Percentiles rank a stretch among this genome's conserved stretches.
phyloP scores from a whole-genome alignment of 2,113 vertebrate species.

The Hipposideros armiger region DNA sequence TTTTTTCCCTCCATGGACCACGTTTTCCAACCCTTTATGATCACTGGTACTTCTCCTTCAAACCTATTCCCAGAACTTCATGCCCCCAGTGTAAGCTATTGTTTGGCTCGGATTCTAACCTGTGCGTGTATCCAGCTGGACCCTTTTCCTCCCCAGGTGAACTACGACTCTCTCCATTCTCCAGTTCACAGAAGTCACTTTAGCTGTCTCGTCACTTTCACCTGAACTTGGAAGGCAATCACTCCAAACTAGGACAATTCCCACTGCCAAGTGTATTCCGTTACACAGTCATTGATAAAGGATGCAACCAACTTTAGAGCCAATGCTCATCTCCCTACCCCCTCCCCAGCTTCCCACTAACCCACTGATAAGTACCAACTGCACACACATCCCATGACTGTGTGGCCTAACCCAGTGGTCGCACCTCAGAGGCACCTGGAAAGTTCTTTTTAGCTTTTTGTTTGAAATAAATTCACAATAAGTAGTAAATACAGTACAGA shows the following conservation, averaged over 20 bases:
- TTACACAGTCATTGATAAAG: not conserved
- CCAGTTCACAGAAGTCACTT: not conserved
- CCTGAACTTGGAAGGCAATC: not conserved
- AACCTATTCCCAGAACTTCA: not conserved
- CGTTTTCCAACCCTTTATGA: not conserved
- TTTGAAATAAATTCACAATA: not conserved
- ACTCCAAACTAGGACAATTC: not conserved
- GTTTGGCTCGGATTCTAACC: not conserved
- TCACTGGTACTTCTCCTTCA: too few relatives aligned
- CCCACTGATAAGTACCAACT: rapidly evolving
- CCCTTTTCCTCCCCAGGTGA: not conserved
- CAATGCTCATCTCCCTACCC: rapidly evolving
- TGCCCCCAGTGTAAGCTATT: rapidly evolving
- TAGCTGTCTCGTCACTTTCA: too few relatives aligned
- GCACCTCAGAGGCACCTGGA: not conserved
- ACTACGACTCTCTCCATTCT: not conserved
- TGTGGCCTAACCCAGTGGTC: rapidly evolving
- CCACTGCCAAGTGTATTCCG: not conserved
- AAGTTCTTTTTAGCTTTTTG: not conserved
- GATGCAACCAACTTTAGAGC: not conserved
- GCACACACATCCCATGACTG: too few relatives aligned
- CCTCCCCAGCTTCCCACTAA: not conserved
- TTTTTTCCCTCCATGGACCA: not conserved
- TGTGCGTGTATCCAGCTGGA: rapidly evolving
- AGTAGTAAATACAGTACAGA: not conserved